A percentile compares a stretch with the other conserved stretches of the same genome.
Evolutionary conservation across 53 echinoderm and acorn worm species (phyloP).

Genomic region (Zoroaster sp.): DNA sequence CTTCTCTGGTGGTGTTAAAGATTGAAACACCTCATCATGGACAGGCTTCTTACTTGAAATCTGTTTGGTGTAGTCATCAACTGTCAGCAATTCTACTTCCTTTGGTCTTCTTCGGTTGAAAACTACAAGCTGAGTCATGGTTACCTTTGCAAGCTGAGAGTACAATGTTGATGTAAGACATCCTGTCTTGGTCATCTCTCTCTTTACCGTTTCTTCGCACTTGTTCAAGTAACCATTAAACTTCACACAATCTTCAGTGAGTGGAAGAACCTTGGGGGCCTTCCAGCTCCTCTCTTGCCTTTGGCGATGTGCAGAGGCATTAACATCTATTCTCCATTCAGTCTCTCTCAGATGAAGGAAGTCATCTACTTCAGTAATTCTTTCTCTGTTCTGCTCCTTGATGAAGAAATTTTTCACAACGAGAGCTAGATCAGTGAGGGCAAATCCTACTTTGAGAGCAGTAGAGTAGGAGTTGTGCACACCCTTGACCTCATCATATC

Average conservation of each 20-base stretch:
- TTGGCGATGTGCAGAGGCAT: constrained; percentile 57
- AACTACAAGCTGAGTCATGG: constrained; percentile 37
- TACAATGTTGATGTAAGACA: background rate
- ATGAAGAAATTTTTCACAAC: constrained; percentile 36
- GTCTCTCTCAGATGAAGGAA: constrained; percentile 45
- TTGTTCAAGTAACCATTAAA: constrained; percentile 50
- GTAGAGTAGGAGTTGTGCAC: constrained; percentile 2
- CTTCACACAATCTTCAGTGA: constrained; percentile 62
- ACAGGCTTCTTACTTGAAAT: background rate
- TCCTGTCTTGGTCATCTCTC: background rate
- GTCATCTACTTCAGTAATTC: too few species aligned
- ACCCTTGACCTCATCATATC: constrained; percentile 32
- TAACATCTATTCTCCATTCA: constrained; percentile 53
- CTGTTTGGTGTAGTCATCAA: constrained; percentile 3
- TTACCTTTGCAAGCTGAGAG: background rate
- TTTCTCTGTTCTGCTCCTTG: background rate
- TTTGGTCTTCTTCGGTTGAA: constrained; percentile 48
- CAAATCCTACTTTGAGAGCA: constrained; percentile 38
- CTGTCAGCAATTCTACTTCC: constrained; percentile 34
- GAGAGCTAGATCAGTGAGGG: constrained; percentile 39
- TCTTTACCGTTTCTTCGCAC: constrained; percentile 38
- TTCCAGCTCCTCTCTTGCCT: constrained; percentile 43
- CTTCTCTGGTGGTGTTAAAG: background rate
- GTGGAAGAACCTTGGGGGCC: constrained; percentile 46
- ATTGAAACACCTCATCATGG: background rate